Conservation (phyloP, 2,797 vertebrate species). For the Halcyon leucocephala region DNA sequence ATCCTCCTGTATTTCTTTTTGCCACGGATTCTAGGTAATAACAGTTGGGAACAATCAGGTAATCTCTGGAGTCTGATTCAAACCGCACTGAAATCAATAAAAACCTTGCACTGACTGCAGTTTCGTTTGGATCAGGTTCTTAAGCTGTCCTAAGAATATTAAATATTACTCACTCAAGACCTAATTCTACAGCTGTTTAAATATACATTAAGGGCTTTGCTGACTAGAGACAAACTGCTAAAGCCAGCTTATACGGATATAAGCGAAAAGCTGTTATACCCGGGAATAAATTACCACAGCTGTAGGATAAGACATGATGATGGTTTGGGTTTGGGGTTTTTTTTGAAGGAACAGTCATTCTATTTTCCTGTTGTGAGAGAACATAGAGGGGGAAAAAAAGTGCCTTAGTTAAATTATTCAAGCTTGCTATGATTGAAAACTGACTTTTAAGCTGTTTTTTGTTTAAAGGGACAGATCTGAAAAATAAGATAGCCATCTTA, state of each 20-base stretch:
- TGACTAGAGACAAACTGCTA: conserved; percentile 23
- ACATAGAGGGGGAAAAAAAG: background rate
- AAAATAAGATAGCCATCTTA: background rate
- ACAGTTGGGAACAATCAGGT: background rate
- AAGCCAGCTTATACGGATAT: background rate
- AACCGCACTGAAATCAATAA: conserved; percentile 38
- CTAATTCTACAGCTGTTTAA: conserved; percentile 48
- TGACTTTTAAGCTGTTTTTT: background rate
- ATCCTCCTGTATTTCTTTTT: background rate
- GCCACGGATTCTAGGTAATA: background rate
- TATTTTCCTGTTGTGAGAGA: background rate
- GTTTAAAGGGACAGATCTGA: background rate
- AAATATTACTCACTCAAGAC: conserved; percentile 30
- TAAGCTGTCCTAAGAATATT: conserved; percentile 37
- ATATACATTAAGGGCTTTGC: conserved; percentile 54
- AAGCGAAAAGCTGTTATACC: background rate
- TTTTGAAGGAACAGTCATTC: background rate
- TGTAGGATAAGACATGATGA: background rate
- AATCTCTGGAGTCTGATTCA: background rate
- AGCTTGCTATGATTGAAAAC: background rate
- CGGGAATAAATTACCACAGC: background rate
- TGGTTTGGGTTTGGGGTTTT: background rate
- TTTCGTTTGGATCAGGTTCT: conserved; percentile 33
- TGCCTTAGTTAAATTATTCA: background rate
- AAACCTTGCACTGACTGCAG: background rate